Evolutionary conservation across 2,797 vertebrate species (phyloP).

Genomic region (Staurois parvus): DNA sequence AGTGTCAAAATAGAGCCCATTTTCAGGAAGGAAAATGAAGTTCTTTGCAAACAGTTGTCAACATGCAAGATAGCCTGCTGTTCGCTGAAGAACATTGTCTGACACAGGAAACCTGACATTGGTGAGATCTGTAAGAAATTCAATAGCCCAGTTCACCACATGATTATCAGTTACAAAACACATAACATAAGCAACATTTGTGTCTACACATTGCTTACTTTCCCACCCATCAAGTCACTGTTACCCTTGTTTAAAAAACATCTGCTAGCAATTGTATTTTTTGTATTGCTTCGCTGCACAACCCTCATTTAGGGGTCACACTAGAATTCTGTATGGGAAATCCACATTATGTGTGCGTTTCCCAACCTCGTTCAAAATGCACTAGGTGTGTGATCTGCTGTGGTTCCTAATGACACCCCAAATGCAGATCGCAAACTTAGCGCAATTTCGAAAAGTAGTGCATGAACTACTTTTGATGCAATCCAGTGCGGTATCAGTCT

Average conservation of each 20-base stretch:
- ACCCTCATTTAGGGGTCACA: too few relatives aligned
- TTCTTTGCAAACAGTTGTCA: constrained; percentile 20
- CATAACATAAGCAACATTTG: background rate
- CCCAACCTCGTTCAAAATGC: too few relatives aligned
- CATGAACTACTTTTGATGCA: too few relatives aligned
- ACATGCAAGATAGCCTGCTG: background rate
- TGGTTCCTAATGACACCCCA: too few relatives aligned
- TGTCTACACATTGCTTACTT: constrained; percentile 19
- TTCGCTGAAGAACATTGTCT: constrained; percentile 5
- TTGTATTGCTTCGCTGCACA: background rate
- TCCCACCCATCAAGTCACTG: background rate
- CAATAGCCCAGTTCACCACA: background rate
- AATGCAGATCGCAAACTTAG: too few relatives aligned
- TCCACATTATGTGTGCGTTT: too few relatives aligned
- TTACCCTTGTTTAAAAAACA: background rate
- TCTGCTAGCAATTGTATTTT: background rate
- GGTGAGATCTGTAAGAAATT: background rate
- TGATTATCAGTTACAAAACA: constrained; percentile 32
- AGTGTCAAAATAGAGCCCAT: background rate
- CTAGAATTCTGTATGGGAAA: too few relatives aligned
- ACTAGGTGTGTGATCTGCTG: too few relatives aligned
- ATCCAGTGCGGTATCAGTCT: too few relatives aligned
- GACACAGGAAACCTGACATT: constrained; percentile 28
- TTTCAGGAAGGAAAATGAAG: constrained; percentile 41
- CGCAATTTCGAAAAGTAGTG: too few relatives aligned